Evolutionary conservation across 2,113 vertebrate genomes (phyloP), one percentile per base, ranked within the genome.

Genomic region (Bubalus kerabau): DNA sequence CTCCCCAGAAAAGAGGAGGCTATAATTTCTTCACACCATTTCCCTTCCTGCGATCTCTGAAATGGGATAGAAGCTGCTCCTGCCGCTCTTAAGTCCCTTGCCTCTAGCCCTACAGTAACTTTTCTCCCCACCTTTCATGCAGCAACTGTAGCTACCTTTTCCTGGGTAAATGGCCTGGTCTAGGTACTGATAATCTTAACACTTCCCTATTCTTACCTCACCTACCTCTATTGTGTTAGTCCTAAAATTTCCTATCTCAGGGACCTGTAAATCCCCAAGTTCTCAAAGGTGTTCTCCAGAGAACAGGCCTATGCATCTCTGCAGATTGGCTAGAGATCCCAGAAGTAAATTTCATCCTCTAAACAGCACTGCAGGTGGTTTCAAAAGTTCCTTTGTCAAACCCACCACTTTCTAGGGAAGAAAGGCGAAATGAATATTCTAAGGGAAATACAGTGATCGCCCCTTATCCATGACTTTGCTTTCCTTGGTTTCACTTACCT

Each of bases 1-100:
- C 78, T 93, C 91, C 84, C 84, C 28, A 15, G 64, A 89, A 91
- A 87, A 82, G 46, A 95, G 89, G 95, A 96, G 40, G 54, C 87
- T 85, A 19, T 84, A 24, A n/a, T 96, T 83, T 54, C 85, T 83
- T 83, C 76, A 62, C n/a, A 60, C 30, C 43, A 46, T 32, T 95
- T 50, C 90, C 74, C 36, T 83, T 86, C 91, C 81, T 48, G 26
- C 1, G 12, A 87, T 93, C 83, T 94, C 91, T 83, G 40, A 92
- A 92, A 59, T 50, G 48, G 74, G 30, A 57, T 30, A 67, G 92
- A 82, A 96, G 36, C 52, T n/a, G 7, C 46, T 78, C 15, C 52
- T 60, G 71, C 67, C 90, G 50, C 52, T 78, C 16, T 5, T 17
- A 30, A 43, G 23, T 21, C 50, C 74, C 46, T 64, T 21, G 28